phyloP scores from a whole-genome alignment of 2,888 invertebrate genomes.

The Zaprionus obscuricornis region DNA sequence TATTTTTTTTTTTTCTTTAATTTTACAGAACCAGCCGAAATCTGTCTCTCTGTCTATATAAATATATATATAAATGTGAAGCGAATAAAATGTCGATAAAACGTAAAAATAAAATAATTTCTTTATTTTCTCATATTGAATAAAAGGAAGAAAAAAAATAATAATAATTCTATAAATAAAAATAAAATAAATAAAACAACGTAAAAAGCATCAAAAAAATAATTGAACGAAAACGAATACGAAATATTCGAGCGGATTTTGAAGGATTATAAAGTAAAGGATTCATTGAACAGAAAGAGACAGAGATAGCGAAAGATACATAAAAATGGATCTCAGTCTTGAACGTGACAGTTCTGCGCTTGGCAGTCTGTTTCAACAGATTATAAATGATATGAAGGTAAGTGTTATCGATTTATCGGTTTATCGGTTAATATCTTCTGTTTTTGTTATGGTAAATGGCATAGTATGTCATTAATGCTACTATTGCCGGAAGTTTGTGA shows the following conservation, averaged over 20 bases:
- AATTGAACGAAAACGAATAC: conserved; percentile 43
- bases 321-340: conserved; percentile 83
- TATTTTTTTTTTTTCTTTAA: background rate
- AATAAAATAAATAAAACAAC: conserved; percentile 12
- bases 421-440: background rate
- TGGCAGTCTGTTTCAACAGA: conserved; percentile 97
- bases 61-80: conserved; percentile 12
- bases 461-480: too few relatives aligned
- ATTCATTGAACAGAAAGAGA: conserved; percentile 18
- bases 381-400: conserved; percentile 98
- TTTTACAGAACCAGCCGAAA: conserved; percentile 27
- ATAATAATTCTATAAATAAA: conserved; percentile 14
- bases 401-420: conserved; percentile 77
- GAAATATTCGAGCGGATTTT: conserved; percentile 37
- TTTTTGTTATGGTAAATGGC: too few relatives aligned
- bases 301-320: background rate
- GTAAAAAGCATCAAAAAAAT: conserved; percentile 11
- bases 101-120: conserved; percentile 57
- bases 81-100: conserved; percentile 72
- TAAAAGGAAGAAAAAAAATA: conserved; percentile 13
- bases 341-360: conserved; percentile 93
- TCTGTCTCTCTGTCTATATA: background rate
- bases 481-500: conserved; percentile 43
- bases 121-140: conserved; percentile 49
- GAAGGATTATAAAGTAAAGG: too few relatives aligned